These are phyloP conservation scores for Nomada flava DNA, from an alignment of 2,888 invertebrate genomes.

Conservation along the genomic window DNA sequence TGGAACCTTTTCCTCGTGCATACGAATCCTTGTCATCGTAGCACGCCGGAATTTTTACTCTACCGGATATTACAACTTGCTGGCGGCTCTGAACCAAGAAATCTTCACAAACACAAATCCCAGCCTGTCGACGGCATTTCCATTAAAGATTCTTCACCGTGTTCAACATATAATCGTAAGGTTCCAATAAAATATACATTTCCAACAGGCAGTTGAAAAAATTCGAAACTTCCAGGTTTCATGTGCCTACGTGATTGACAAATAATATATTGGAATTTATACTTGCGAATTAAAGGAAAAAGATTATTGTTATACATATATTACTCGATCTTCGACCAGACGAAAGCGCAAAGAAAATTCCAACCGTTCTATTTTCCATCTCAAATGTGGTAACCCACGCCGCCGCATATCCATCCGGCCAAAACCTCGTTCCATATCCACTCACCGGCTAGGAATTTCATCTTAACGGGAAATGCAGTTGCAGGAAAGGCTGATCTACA, in stretches of 20 bases:
- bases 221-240: too few relatives aligned
- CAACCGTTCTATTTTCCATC: constrained; percentile 41
- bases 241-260: too few relatives aligned
- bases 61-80: constrained; percentile 53
- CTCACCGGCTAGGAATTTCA: constrained; percentile 28
- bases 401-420: constrained; percentile 11
- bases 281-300: too few relatives aligned
- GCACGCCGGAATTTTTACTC: constrained; percentile 58
- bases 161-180: too few relatives aligned
- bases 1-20: constrained; percentile 54
- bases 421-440: constrained; percentile 2
- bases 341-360: constrained; percentile 39
- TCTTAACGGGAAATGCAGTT: constrained; percentile 33
- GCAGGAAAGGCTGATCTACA: constrained; percentile 33
- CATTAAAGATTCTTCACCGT: not conserved
- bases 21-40: constrained; percentile 52
- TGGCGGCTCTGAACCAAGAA: constrained; percentile 26
- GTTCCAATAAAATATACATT: too few relatives aligned
- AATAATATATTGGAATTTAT: too few relatives aligned
- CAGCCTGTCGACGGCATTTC: not conserved
- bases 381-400: constrained; percentile 5
- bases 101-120: not conserved
- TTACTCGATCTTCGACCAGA: constrained; percentile 1
- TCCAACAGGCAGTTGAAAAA: too few relatives aligned
- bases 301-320: not conserved